Base-by-base conservation (phyloP, 2,888 invertebrate species). In the Pseudococcus jackbeardsleyi region DNA sequence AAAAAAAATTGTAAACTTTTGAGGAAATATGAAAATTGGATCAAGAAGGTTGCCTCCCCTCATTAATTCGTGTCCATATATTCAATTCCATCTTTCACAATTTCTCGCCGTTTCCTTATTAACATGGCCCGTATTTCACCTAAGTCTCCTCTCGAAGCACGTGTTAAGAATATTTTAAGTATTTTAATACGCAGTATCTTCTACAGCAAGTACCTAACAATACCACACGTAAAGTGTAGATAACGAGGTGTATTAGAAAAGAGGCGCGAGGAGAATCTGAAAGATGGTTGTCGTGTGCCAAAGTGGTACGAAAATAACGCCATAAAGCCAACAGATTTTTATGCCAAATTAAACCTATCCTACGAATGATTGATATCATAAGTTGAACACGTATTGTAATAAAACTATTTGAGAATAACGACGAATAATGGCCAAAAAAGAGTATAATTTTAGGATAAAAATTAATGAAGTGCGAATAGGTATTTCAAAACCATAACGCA, bases 301-400 rank as follows among this genome's bases (percentile, higher is more conserved):
- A 54, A n/a, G 7, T 54, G 54, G 15, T 54, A 54, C 54, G n/a
- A 54, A 54, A 54, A 54, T 54, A 54, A 54, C 54, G 54, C 54
- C 54, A 54, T n/a, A 54, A n/a, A 0, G 54, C 54, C 54, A 54
- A 54, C 54, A 15, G n/a, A 54, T 54, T 54, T 54, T 54, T 54
- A 54, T 54, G 54, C 54, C 17, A 54, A 54, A 54, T 54, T 54
- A 54, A 54, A 54, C 54, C n/a, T 54, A 50, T 54, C n/a, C 54
- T 54, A 54, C 54, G 54, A 54, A 54, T 54, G 54, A 54, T 54
- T 54, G 54, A 54, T 54, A 54, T 54, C 0, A 12, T 50, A 50
- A 50, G 15, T 12, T 50, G 12, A 50, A 50, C 15, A 50, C 48
- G 48, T 50, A 12, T 50, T 50, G 12, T 15, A 50, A 15, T 15